Evolutionary conservation across 2,888 invertebrate species (phyloP), one percentile per base, ranked within the genome.

Genomic region (Willowsia nigromaculata): DNA sequence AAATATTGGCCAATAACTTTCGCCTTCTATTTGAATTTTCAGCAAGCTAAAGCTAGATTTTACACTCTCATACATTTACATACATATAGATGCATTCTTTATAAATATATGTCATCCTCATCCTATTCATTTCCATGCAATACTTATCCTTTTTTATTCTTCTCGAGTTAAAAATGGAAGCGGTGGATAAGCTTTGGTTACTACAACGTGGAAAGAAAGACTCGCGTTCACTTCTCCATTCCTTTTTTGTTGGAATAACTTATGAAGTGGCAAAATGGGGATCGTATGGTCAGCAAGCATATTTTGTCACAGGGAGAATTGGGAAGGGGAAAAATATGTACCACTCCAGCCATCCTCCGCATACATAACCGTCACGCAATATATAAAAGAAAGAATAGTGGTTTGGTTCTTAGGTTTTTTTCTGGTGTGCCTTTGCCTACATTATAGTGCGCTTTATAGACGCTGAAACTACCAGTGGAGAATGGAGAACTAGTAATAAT

Each of bases 221-320:
- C 9, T n/a, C 27, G 25, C 15, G 0, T 50, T 15, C 50, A 33
- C 11, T 37, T 9, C 56, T 78, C 30, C 53, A 56, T n/a, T 59
- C 80, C 56, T 25, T 76, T 76, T 50, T 50, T 50, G 30, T 40
- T 18, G 40, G 80, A 62, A 82, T 87, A 88, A 88, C 68, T 88
- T 88, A 82, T 88, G 88, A 82, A 88, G 81, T 88, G 88, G 81
- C 59, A 82, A 88, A 88, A 74, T 82, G 62, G 82, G 59, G 74
- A 81, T 74, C 59, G 88, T 82, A 74, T 82, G 88, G 88, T 88
- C 88, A 88, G 82, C 76, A 56, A 82, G 82, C 88, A 82, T 82
- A 88, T 82, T 82, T 81, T 82, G 81, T 81, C 88, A 82, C 78
- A 78, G 30, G 30, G 40, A 40, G 68, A 50, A 33, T 53, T 74